Evolutionary conservation across 2,888 invertebrate species (phyloP).

Genomic region (Dexiosoma caninum): DNA sequence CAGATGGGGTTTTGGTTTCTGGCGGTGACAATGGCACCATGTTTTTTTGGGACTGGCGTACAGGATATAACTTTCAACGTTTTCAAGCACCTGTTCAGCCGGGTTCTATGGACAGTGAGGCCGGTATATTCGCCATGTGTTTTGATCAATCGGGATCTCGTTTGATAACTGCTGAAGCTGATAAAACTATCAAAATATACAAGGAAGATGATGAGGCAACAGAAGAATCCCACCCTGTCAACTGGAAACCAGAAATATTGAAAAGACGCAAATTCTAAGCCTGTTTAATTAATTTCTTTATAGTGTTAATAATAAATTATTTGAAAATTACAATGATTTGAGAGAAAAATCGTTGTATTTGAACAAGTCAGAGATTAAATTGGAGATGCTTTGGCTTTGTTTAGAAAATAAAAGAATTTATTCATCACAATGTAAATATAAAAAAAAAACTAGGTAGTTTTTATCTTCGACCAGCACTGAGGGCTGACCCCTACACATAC

Average conservation of each 20-base stretch:
- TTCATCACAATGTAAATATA: too few relatives aligned
- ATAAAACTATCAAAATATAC: constrained; percentile 99
- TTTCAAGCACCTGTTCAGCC: constrained; percentile 96
- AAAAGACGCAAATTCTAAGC: constrained; percentile 92
- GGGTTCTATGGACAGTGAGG: constrained; percentile 99
- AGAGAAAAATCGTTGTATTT: too few relatives aligned
- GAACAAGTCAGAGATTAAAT: too few relatives aligned
- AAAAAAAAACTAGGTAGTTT: too few relatives aligned
- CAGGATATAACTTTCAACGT: constrained; percentile 98
- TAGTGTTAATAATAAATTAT: too few relatives aligned
- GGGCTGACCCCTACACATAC: too few relatives aligned
- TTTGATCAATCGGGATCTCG: constrained; percentile 97
- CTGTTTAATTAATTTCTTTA: too few relatives aligned
- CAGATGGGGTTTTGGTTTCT: constrained; percentile 96
- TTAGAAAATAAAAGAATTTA: too few relatives aligned
- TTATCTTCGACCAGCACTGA: too few relatives aligned
- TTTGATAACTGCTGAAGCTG: constrained; percentile 97
- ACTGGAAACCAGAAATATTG: constrained; percentile 98
- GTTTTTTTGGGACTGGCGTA: constrained; percentile 99
- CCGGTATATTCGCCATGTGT: constrained; percentile 96
- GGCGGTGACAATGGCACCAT: constrained; percentile 99
- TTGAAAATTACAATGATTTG: too few relatives aligned
- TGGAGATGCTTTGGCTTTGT: too few relatives aligned
- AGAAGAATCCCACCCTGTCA: constrained; percentile 97
- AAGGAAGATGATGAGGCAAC: constrained; percentile 97